Percentiles rank a stretch among this genome's conserved stretches.
Conservation (phyloP, 1,140 invertebrate genomes). For the Orchesella cincta region DNA sequence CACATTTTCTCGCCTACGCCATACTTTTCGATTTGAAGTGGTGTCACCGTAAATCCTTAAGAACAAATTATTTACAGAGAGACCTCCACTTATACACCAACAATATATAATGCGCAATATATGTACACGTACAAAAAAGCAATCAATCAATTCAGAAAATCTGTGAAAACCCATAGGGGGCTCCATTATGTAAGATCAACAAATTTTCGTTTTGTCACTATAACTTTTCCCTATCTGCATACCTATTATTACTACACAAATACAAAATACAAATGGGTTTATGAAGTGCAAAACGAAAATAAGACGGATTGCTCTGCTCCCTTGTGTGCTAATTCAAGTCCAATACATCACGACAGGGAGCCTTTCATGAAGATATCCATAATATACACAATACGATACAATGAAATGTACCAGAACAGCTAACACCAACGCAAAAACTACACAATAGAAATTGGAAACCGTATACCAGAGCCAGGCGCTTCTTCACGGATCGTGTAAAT, state of each 20-base stretch:
- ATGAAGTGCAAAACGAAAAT: background rate
- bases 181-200: background rate
- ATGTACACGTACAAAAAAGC: constrained; percentile 23
- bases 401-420: background rate
- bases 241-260: no score
- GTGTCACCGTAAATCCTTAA: no score
- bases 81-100: no score
- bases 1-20: no score
- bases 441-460: no score
- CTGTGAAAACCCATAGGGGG: constrained; percentile 1
- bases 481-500: background rate
- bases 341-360: constrained; percentile 22
- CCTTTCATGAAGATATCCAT: background rate
- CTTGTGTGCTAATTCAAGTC: constrained; percentile 12
- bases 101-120: no score
- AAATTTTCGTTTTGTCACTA: no score
- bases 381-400: no score
- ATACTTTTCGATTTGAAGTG: no score
- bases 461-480: background rate
- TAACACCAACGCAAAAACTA: background rate
- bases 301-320: background rate
- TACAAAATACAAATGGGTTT: background rate
- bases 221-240: no score
- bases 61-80: no score
- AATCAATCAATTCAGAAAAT: constrained; percentile 28